Evolutionary conservation across 2,113 vertebrate species (phyloP), one percentile per base, ranked within the genome.

Genomic region (Xenotilapia flavipinnis): DNA sequence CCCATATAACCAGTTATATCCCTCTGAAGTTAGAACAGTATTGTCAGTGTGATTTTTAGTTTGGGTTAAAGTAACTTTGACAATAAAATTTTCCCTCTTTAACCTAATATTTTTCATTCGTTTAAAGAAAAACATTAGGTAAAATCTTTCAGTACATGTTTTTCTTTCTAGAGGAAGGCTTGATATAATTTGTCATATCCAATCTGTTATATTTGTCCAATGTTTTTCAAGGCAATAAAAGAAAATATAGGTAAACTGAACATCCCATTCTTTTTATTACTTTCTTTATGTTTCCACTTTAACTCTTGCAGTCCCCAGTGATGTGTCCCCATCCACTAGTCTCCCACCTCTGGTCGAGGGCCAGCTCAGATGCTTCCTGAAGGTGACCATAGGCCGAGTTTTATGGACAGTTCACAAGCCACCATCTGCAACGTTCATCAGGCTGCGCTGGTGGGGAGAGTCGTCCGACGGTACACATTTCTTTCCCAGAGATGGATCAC

Each of bases 381-480:
- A 95, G 54, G 96, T 98, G 90, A 97, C 96, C 0, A 55, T 99
- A 79, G 94, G 95, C 92, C 95, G 96, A 42, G 28, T 98, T 5
- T 6, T 97, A 2, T 99, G 98, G 98, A 97, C 94, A 2, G 88
- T 95, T 23, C 86, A 95, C 49, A 97, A 96, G 47, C 97, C 97
- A 19, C 96, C 93, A 0, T 54, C 92, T 17, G 79, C 89, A 28
- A 90, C 95, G 3, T 93, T 97, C 9, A 91, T 99, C 73, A 95
- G 97, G 85, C 92, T 99, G 77, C 97, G 97, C 19, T 99, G 98
- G 98, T 99, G 98, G 98, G 98, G 98, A 2, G 98, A 99, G 85
- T 97, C 96, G 0, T 96, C 97, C 3, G 90, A 96, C 1, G 98
- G 98, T 15, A 99, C 98, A 0, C 60, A 97, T 21, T 96, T 99